A percentile compares a stretch with the other conserved stretches of the same genome.
These are phyloP conservation scores for Felis chaus DNA, from an alignment of 2,113 vertebrate species.

Conservation along the genomic window DNA sequence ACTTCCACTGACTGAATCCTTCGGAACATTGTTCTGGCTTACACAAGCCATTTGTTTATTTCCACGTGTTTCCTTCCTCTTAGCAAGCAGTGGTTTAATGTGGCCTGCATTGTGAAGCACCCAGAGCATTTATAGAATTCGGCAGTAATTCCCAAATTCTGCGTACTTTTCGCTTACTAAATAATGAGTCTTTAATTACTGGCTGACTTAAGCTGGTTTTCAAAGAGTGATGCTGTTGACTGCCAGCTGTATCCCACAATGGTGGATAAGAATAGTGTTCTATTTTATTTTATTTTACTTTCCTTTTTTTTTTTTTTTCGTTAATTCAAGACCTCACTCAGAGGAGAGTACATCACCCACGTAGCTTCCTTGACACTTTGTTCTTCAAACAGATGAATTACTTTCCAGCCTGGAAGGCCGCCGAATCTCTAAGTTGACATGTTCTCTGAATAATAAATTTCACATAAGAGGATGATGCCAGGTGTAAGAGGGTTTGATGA, in stretches of 20 bases:
- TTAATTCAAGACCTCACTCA: slow-evolving; percentile 35
- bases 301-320: neutral
- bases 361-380: slow-evolving; percentile 18
- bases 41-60: neutral
- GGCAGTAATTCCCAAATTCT: neutral
- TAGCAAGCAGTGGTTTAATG: neutral
- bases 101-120: neutral
- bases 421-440: slow-evolving; percentile 60
- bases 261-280: neutral
- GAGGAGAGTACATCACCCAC: neutral
- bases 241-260: neutral
- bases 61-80: slow-evolving; percentile 8
- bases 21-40: neutral
- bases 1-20: neutral
- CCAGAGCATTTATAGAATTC: neutral
- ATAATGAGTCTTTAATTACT: neutral
- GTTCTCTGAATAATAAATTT: slow-evolving; percentile 61
- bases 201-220: neutral
- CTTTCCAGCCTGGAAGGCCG: slow-evolving; percentile 41
- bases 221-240: neutral
- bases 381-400: slow-evolving; percentile 48
- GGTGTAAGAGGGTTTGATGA: slow-evolving; percentile 13
- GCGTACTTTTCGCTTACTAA: neutral
- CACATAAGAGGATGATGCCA: slow-evolving; percentile 1
- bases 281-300: neutral